Percentiles rank a stretch among this genome's conserved stretches.
These are phyloP conservation scores for Dorcus hopei DNA, from an alignment of 2,888 invertebrate genomes.

Conservation along the genomic window DNA sequence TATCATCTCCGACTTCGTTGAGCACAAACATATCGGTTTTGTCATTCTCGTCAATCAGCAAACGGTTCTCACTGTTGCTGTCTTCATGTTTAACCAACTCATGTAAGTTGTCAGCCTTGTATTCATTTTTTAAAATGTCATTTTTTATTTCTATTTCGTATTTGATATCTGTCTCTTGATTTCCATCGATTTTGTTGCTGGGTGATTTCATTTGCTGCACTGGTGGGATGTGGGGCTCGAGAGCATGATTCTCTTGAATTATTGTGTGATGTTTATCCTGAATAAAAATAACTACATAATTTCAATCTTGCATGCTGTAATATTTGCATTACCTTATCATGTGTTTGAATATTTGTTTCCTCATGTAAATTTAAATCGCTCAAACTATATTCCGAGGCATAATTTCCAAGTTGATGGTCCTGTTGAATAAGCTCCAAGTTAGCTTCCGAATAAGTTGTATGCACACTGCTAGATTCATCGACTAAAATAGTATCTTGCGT, in stretches of 20 bases:
- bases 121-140: conserved; percentile 4
- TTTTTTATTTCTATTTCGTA: conserved; percentile 6
- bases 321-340: background rate
- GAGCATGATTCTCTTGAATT: conserved; percentile 3
- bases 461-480: conserved; percentile 25
- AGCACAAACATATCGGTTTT: background rate
- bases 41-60: conserved; percentile 28
- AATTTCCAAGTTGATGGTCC: conserved; percentile 28
- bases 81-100: conserved; percentile 19
- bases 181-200: background rate
- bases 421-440: conserved; percentile 40
- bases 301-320: too few species aligned
- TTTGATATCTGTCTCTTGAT: conserved; percentile 2
- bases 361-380: conserved; percentile 22
- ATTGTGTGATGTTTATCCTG: too few species aligned
- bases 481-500: conserved; percentile 35
- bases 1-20: background rate
- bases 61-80: conserved; percentile 26
- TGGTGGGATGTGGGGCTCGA: background rate
- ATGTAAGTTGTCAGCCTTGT: too few species aligned
- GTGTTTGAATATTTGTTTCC: background rate
- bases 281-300: too few species aligned
- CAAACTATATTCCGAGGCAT: conserved; percentile 19
- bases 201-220: background rate
- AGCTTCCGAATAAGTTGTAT: conserved; percentile 32